Conservation (phyloP, 2,888 invertebrate species). For the Drosophila lutescens region DNA sequence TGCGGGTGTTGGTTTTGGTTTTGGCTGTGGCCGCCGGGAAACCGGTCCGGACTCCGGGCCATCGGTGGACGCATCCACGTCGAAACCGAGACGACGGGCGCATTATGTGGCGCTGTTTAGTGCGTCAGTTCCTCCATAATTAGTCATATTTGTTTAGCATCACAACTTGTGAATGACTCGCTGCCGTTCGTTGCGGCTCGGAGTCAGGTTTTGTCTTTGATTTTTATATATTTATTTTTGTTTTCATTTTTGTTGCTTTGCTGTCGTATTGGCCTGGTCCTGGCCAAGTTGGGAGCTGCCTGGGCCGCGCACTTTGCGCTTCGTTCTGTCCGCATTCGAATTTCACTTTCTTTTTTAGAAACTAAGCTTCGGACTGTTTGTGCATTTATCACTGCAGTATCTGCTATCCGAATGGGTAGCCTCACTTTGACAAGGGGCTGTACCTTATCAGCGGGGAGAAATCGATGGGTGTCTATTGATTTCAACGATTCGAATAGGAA, state of each 20-base stretch:
- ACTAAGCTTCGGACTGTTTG: constrained; percentile 54
- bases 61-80: constrained; percentile 68
- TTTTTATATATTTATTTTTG: background rate
- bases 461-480: background rate
- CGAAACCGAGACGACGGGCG: constrained; percentile 75
- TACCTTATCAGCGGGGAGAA: background rate
- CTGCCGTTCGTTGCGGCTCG: constrained; percentile 23
- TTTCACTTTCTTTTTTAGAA: constrained; percentile 79
- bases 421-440: background rate
- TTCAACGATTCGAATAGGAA: too few relatives aligned
- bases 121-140: constrained; percentile 78
- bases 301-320: constrained; percentile 73
- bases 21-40: constrained; percentile 27
- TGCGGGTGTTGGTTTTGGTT: constrained; percentile 80
- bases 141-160: constrained; percentile 80
- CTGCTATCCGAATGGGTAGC: constrained; percentile 5
- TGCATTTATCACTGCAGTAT: constrained; percentile 25
- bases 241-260: constrained; percentile 3
- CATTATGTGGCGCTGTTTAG: constrained; percentile 79
- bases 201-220: constrained; percentile 13
- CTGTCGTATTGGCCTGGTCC: constrained; percentile 57
- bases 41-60: constrained; percentile 17
- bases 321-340: constrained; percentile 69
- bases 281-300: constrained; percentile 69
- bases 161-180: constrained; percentile 76